Evolutionary conservation across 2,797 vertebrate species (phyloP), one percentile per base, ranked within the genome.

Genomic region (Acestrorhynchus altus): DNA sequence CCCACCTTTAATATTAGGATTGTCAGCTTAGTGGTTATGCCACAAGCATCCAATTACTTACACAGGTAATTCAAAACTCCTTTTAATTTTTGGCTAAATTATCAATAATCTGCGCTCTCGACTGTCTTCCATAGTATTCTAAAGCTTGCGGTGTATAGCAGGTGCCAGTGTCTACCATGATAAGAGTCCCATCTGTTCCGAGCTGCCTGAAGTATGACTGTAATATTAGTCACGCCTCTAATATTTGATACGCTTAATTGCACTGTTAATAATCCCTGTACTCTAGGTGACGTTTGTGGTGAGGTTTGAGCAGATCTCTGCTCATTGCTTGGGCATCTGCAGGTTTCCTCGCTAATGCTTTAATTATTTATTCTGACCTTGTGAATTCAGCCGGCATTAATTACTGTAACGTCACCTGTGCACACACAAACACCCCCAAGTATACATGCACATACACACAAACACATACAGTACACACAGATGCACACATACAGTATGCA

Each of bases 1-100:
- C 54, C 57, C 66, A 80, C 84, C 78, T 85, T 86, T 88, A 87
- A 87, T 87, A 92, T 90, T 89, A 89, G 8, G 61, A 20, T 65
- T 44, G 42, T 26, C 42, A 47, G 42, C 64, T 47, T 22, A 26
- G 64, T 18, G 26, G 64, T 66, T 66, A 8, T 66, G 64, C 64
- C 64, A 47, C 42, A 46, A 42, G 42, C 42, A 66, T 66, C 64
- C 42, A 13, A 47, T 47, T 65, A 26, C 40, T 44, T 64, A 64
- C 61, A 64, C 35, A 64, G 61, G 61, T 42, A 40, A 44, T 64
- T 11, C 35, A 64, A 56, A 56, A 24, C 9, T 57, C 22, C 13
- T 12, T 13, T 26, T 26, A 12, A n/a, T 59, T 59, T 59, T 51
- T 4, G 15, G 26, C 26, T 46, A 15, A 66, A 47, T 66, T 39